phyloP scores from a whole-genome alignment of 2,113 vertebrate genomes.

The Vimba vimba region DNA sequence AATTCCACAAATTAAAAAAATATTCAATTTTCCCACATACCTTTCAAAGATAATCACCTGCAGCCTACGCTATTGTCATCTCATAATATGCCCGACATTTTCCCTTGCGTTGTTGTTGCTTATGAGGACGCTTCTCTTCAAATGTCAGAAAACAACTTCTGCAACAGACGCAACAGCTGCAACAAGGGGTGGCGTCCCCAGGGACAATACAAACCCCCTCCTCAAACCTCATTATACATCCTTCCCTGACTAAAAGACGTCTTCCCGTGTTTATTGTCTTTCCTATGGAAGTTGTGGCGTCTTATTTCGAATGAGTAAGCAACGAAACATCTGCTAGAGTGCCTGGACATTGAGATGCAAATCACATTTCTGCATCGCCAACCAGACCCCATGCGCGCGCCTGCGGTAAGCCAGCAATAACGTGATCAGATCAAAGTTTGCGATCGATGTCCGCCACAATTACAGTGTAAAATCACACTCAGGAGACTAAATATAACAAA shows the following conservation, averaged over 20 bases:
- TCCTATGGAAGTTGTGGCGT: conserved; percentile 73
- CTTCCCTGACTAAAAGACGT: conserved; percentile 62
- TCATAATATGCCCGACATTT: conserved; percentile 13
- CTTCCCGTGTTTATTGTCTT: conserved; percentile 76
- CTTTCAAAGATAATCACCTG: conserved; percentile 8
- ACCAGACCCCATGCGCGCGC: conserved; percentile 51
- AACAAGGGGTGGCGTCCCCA: conserved; percentile 67
- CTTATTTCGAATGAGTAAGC: conserved; percentile 66
- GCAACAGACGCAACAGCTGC: conserved; percentile 78
- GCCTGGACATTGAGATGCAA: conserved; percentile 86
- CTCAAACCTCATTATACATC: conserved; percentile 66
- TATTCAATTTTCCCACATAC: background rate
- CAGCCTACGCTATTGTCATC: background rate
- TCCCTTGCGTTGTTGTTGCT: conserved; percentile 22
- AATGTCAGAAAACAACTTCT: conserved; percentile 50
- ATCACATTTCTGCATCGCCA: conserved; percentile 72
- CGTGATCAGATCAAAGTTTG: conserved; percentile 73
- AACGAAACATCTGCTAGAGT: conserved; percentile 86
- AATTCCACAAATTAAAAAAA: background rate
- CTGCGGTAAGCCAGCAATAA: conserved; percentile 53
- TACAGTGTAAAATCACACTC: background rate
- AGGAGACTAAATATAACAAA: background rate
- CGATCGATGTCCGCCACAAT: conserved; percentile 57
- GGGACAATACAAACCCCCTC: conserved; percentile 74
- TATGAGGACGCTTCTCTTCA: conserved; percentile 43